Base-by-base conservation (phyloP, 2,888 invertebrate genomes). In the Asteroscopus sphinx region DNA sequence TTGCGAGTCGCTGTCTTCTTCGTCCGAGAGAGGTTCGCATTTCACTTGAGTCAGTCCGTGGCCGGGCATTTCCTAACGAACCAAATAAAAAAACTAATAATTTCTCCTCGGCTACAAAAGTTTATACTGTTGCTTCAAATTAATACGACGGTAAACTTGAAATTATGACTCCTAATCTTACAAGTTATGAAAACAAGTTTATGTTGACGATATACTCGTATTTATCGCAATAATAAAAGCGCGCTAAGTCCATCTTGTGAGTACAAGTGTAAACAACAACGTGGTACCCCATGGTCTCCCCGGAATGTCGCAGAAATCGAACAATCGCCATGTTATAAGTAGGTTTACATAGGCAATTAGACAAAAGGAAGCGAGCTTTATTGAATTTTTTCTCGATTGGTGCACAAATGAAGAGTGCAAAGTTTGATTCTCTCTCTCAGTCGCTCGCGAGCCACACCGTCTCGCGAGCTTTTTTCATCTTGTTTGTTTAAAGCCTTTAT, bases 301-400 rank as follows among this genome's bases (percentile, higher is more conserved):
- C 71, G 69, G 76, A 85, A 78, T 79, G 82, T 84, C 83, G 81
- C 84, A 75, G 62, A 76, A 80, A 88, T 86, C 85, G 84, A 86
- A 85, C 85, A 81, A 81, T 83, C 79, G 73, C 76, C 77, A 82
- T 82, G 75, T 77, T 85, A 84, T 86, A 86, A 82, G 86, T 90
- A 90, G 79, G 82, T 88, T 86, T 89, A 88, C 87, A 87, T 88
- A 90, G 88, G 89, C 90, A 92, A 93, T 92, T 92, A 92, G 90
- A 91, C 87, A 89, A 90, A 90, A 89, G 91, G 90, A 92, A 89
- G 88, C 88, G 85, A 85, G 87, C 87, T 88, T 92, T 92, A 92
- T 92, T 91, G 92, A 92, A 92, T 92, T 93, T 92, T 91, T 92
- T 91, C 91, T 88, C 90, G 89, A 92, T 90, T 90, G 88, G 88